Evolutionary conservation across 1,140 invertebrate species (phyloP).

Genomic region (Dolichoris vasculosae): DNA sequence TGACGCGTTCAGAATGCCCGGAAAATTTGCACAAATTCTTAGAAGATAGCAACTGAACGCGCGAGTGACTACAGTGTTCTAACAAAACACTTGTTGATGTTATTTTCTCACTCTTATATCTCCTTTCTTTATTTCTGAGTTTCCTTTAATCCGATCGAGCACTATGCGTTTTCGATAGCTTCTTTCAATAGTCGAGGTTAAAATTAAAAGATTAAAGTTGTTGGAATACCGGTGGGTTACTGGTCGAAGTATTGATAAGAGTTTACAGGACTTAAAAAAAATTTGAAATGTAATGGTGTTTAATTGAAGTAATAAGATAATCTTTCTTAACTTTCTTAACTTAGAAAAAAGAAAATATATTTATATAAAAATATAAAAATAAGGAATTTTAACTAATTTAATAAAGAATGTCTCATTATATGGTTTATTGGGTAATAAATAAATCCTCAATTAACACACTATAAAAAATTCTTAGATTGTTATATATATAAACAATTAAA

Average conservation of each 20-base stretch:
- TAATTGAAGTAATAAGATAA: not conserved
- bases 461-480: too few species aligned
- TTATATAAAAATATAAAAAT: too few species aligned
- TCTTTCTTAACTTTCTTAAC: not conserved
- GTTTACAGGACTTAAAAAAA: not conserved
- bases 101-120: not conserved
- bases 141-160: not conserved
- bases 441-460: too few species aligned
- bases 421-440: too few species aligned
- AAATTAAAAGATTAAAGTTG: not conserved
- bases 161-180: not conserved
- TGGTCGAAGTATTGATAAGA: not conserved
- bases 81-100: not conserved
- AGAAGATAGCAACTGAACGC: not conserved
- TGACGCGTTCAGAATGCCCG: not conserved
- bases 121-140: not conserved
- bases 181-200: not conserved
- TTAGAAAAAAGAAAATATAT: not conserved
- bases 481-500: too few species aligned
- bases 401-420: too few species aligned
- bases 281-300: not conserved
- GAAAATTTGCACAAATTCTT: conserved; percentile 32
- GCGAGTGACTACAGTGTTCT: too few species aligned
- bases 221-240: too few species aligned
- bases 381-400: too few species aligned